Base-by-base conservation (phyloP, 2,888 invertebrate genomes). In the Cosmia trapezina region DNA sequence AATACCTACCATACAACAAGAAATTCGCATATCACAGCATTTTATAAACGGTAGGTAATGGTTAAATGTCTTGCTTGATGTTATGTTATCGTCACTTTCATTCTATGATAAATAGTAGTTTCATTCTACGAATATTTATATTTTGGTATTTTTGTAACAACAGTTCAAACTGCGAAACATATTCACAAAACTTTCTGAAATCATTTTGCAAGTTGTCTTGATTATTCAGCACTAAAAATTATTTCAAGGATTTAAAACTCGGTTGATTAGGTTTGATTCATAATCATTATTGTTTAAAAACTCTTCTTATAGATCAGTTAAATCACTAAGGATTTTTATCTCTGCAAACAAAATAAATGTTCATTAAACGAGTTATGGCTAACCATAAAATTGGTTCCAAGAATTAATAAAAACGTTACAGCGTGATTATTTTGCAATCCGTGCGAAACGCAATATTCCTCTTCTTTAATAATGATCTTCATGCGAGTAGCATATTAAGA, bases 121-220 rank as follows among this genome's bases (percentile, higher is more conserved):
- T 49, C 14, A 28, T 17, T 62, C 33, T 45, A 49, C 17, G 0
- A 51, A 47, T 17, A 19, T 37, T 6, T 37, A n/a, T 62, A 22
- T 4, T 33, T n/a, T 45, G 2, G 14, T 17, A 17, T n/a, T 49
- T 65, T 53, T 41, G 1, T 11, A 9, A 19, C 28, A 9, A 19
- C 28, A 11, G 0, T 64, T 33, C 8, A 33, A 33, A 54, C 5
- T 11, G 28, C 7, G n/a, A 12, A 62, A 19, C 17, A 12, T 51
- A n/a, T 28, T 75, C 17, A 28, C 19, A 75, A 76, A 47, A 64
- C n/a, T 47, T 28, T 28, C 45, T 41, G 64, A 53, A 64, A 47
- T 53, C 28, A 47, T 63, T 74, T 62, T 47, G 53, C n/a, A 54
- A n/a, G 28, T 75, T n/a, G 37, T 53, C 12, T n/a, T 73, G 62